A percentile compares a stretch with the other conserved stretches of the same genome.
phyloP scores from a whole-genome alignment of 2,113 vertebrate genomes.

The Neodon shergylaensis region DNA sequence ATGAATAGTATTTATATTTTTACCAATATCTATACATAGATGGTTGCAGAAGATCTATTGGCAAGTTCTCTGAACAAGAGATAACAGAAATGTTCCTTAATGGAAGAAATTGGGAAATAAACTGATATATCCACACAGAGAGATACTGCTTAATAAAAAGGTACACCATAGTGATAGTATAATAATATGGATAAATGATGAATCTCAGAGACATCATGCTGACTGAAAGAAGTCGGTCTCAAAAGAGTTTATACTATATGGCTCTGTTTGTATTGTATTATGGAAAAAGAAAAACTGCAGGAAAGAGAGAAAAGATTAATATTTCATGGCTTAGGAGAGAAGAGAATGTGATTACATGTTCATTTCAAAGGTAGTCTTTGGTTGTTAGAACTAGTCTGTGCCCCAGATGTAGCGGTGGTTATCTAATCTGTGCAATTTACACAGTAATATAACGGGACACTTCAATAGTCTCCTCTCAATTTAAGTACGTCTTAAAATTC shows the following conservation, averaged over 20 bases:
- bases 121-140: not conserved
- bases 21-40: not conserved
- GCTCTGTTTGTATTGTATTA: not conserved
- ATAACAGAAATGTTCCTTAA: not conserved
- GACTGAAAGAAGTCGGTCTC: slow-evolving; percentile 35
- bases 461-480: not conserved
- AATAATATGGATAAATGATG: slow-evolving; percentile 17
- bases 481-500: not conserved
- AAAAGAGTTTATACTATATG: not conserved
- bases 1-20: slow-evolving; percentile 36
- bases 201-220: slow-evolving; percentile 28
- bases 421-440: not conserved
- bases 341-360: not conserved
- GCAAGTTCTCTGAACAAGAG: not conserved
- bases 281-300: not conserved
- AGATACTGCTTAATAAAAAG: slow-evolving; percentile 27
- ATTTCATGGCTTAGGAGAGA: not conserved
- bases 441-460: not conserved
- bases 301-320: not conserved
- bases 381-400: not conserved
- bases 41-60: slow-evolving; percentile 17
- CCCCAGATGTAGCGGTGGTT: not conserved
- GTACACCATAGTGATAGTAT: not conserved
- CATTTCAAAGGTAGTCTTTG: not conserved
- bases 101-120: not conserved